A percentile compares a stretch with the other conserved stretches of the same genome.
phyloP scores from a whole-genome alignment of 1,140 invertebrate genomes.

The Halesus radiatus region DNA sequence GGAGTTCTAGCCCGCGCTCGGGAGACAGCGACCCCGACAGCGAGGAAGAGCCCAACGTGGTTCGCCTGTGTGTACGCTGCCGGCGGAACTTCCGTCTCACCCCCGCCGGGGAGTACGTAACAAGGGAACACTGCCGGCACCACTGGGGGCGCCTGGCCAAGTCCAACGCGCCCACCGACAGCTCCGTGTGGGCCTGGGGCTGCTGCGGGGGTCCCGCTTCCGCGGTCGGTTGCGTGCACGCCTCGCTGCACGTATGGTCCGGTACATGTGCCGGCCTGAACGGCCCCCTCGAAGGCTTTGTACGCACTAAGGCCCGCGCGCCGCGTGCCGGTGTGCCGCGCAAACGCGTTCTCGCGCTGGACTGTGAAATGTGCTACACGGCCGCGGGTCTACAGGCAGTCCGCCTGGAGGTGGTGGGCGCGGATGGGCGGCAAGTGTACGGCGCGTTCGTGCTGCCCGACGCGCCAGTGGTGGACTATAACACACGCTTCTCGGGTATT shows the following conservation, averaged over 20 bases:
- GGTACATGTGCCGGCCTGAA: slow-evolving; percentile 78
- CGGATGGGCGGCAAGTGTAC: slow-evolving; percentile 82
- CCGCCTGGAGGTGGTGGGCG: slow-evolving; percentile 84
- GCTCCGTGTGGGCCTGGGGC: slow-evolving; percentile 60
- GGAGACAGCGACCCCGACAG: slow-evolving; percentile 69
- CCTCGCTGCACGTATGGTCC: slow-evolving; percentile 82
- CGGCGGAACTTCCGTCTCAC: slow-evolving; percentile 77
- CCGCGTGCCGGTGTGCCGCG: slow-evolving; percentile 60
- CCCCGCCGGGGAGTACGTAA: slow-evolving; percentile 76
- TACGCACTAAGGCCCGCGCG: slow-evolving; percentile 69
- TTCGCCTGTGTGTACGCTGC: slow-evolving; percentile 82
- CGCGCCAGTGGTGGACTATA: slow-evolving; percentile 85
- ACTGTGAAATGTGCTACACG: slow-evolving; percentile 96
- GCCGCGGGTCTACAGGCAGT: slow-evolving; percentile 85
- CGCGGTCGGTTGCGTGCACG: slow-evolving; percentile 74
- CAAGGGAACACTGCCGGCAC: slow-evolving; percentile 80
- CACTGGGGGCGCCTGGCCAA: slow-evolving; percentile 82
- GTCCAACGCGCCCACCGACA: slow-evolving; percentile 56
- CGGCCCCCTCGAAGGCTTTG: slow-evolving; percentile 78
- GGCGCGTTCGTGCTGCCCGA: slow-evolving; percentile 85
- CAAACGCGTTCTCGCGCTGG: slow-evolving; percentile 79
- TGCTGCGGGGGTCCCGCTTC: slow-evolving; percentile 69
- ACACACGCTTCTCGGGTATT: slow-evolving; percentile 90
- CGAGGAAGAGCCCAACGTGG: slow-evolving; percentile 62
- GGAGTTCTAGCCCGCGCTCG: slow-evolving; percentile 68